A percentile compares a stretch with the other conserved stretches of the same genome.
Conservation (phyloP, 2,113 vertebrate species). For the Bathybates hornii region DNA sequence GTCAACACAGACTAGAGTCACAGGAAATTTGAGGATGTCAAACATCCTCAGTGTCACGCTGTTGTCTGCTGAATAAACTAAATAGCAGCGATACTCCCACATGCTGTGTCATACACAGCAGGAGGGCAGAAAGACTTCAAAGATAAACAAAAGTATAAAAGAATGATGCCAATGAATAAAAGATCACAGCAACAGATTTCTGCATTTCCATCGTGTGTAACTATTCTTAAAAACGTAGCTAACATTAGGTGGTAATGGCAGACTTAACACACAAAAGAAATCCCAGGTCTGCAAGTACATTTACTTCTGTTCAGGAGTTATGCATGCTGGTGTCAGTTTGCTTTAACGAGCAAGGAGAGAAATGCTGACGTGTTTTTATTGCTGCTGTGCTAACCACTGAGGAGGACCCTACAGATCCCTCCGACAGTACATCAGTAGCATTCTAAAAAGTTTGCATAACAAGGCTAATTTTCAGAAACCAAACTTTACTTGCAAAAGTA, state of each 20-base stretch:
- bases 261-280: background rate
- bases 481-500: background rate
- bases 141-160: background rate
- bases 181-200: background rate
- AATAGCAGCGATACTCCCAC: background rate
- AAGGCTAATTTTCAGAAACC: background rate
- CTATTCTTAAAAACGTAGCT: background rate
- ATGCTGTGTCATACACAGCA: background rate
- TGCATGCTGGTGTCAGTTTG: background rate
- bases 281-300: background rate
- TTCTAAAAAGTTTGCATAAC: background rate
- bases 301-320: background rate
- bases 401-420: background rate
- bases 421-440: background rate
- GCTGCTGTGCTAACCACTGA: background rate
- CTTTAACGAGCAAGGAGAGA: background rate
- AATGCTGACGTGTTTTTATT: background rate
- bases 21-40: background rate
- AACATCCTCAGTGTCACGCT: background rate
- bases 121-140: background rate
- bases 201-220: background rate
- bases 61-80: background rate
- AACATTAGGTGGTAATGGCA: background rate
- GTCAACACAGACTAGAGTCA: background rate
- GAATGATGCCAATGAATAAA: constrained; percentile 1